A percentile compares a stretch with the other conserved stretches of the same genome.
phyloP scores from a whole-genome alignment of 1,140 invertebrate species.

The Prorops nasuta region DNA sequence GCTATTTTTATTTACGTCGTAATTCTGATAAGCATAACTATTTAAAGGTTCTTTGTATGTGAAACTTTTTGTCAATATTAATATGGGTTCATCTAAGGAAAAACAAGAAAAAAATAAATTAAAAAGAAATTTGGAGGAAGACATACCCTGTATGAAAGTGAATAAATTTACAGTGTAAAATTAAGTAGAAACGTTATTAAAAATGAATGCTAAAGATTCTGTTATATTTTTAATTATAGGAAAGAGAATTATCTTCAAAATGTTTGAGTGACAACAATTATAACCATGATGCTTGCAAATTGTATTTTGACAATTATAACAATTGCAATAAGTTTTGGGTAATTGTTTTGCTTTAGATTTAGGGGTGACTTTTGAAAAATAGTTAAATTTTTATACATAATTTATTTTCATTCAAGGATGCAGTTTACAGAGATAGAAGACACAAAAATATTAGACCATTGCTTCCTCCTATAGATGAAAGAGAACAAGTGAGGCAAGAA shows the following conservation, averaged over 20 bases:
- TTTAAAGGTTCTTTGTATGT: no score
- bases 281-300: constrained; percentile 6
- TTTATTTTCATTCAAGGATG: constrained; percentile 18
- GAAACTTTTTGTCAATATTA: no score
- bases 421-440: constrained; percentile 14
- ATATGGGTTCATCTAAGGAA: no score
- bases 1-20: no score
- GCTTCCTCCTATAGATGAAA: constrained; percentile 32
- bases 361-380: not conserved
- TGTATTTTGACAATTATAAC: constrained; percentile 29
- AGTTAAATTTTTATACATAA: not conserved
- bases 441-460: constrained; percentile 19
- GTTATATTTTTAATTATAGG: no score
- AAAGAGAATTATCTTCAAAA: constrained; percentile 8
- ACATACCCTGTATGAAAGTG: no score
- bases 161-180: no score
- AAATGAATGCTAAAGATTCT: no score
- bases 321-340: constrained; percentile 35
- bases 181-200: no score
- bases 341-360: constrained; percentile 10
- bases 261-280: constrained; percentile 23
- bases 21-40: no score
- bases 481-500: constrained; percentile 33
- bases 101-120: no score
- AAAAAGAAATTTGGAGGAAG: no score